phyloP scores from a whole-genome alignment of 2,113 vertebrate genomes.

The Carettochelys insculpta region DNA sequence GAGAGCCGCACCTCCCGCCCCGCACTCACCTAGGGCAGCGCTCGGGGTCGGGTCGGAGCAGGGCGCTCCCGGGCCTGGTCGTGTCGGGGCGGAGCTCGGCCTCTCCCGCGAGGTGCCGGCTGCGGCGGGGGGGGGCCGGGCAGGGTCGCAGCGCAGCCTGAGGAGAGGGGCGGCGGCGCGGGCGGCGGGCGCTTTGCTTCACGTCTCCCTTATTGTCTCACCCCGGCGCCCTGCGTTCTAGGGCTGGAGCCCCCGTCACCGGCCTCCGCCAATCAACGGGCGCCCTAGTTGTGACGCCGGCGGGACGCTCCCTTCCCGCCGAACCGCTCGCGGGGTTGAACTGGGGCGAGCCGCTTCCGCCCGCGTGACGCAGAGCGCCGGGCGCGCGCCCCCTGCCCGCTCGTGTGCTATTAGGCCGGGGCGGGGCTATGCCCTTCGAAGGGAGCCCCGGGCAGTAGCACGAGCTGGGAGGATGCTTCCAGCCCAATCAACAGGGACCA shows the following conservation, averaged over 20 bases:
- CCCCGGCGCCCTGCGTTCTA: slow-evolving; percentile 78
- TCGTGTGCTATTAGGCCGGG: no score
- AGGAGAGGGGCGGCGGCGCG: not conserved
- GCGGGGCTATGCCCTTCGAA: no score
- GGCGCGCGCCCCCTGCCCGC: not conserved
- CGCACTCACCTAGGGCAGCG: not conserved
- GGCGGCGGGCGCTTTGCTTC: not conserved
- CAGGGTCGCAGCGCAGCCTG: no score
- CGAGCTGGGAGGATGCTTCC: no score
- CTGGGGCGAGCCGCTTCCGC: not conserved
- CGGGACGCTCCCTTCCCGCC: not conserved
- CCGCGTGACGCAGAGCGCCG: not conserved
- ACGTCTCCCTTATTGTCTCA: slow-evolving; percentile 76
- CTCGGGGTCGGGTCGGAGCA: not conserved
- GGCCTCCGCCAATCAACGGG: slow-evolving; percentile 66
- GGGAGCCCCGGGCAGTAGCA: no score
- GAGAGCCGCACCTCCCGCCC: no score
- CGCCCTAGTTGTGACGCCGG: slow-evolving; percentile 39
- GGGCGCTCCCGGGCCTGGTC: not conserved
- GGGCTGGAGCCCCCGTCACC: slow-evolving; percentile 72
- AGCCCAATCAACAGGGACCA: no score
- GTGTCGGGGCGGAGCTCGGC: not conserved
- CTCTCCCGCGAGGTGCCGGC: not conserved
- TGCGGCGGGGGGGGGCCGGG: not conserved
- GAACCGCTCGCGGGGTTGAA: not conserved